These are phyloP conservation scores for Cephalopachus bancanus DNA, from an alignment of 2,797 vertebrate species.

Conservation along the genomic window DNA sequence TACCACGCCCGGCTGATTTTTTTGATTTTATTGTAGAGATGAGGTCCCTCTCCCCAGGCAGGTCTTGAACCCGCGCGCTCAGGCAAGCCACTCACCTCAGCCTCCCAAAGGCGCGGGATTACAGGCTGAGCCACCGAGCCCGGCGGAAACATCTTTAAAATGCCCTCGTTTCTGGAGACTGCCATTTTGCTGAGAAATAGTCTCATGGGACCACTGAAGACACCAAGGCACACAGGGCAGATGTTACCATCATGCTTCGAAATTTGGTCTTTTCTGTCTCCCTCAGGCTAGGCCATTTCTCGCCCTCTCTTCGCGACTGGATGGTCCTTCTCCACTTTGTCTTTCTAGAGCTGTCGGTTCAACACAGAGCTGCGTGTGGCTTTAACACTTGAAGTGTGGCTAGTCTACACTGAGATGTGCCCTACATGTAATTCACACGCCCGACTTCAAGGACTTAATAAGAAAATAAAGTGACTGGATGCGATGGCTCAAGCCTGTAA, in stretches of 20 bases:
- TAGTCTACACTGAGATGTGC: background rate
- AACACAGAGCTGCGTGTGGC: background rate
- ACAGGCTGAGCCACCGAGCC: too few species aligned
- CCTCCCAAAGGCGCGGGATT: too few species aligned
- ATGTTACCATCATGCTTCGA: background rate
- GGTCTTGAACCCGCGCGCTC: too few species aligned
- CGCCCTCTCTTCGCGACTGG: background rate
- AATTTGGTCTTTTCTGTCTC: background rate
- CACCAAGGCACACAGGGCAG: background rate
- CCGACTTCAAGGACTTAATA: background rate
- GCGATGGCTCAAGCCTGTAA: too few species aligned
- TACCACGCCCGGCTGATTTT: too few species aligned
- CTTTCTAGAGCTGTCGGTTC: background rate
- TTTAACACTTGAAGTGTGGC: background rate
- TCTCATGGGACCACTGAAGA: background rate
- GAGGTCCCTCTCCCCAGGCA: too few species aligned
- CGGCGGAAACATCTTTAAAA: background rate
- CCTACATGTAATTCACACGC: background rate
- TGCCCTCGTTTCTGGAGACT: background rate
- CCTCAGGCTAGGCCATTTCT: background rate
- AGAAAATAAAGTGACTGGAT: background rate
- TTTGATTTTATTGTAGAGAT: too few species aligned
- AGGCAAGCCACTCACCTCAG: too few species aligned
- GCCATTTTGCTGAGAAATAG: background rate
- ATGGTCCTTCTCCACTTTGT: background rate